Evolutionary conservation across 2,113 vertebrate species (phyloP).

Genomic region (Azemiops feae): DNA sequence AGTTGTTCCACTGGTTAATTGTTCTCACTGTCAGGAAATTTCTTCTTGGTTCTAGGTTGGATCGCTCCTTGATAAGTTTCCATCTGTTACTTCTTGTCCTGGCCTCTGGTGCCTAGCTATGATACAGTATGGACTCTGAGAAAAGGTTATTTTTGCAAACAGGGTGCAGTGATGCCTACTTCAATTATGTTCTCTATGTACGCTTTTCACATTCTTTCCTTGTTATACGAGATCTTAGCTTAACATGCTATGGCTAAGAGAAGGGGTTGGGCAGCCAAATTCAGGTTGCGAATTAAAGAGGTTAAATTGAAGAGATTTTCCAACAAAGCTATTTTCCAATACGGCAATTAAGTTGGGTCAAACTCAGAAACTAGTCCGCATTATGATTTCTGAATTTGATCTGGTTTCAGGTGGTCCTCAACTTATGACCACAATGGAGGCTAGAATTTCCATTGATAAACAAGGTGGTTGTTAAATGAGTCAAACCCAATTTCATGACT

Average conservation of each 20-base stretch:
- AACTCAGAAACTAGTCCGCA: rapidly evolving
- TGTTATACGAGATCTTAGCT: neutral
- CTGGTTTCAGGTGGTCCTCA: neutral
- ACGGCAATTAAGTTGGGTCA: neutral
- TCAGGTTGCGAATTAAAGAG: neutral
- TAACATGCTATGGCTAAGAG: neutral
- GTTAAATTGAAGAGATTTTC: neutral
- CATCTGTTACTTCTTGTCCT: too few species aligned
- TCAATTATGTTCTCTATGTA: neutral
- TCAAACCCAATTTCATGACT: neutral
- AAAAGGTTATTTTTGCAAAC: neutral
- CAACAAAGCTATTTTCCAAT: neutral
- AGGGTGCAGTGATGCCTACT: neutral
- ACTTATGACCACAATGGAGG: neutral
- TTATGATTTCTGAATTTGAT: neutral
- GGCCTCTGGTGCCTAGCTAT: neutral
- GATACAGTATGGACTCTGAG: neutral
- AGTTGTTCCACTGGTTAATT: too few species aligned
- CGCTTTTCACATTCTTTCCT: neutral
- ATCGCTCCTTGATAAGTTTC: too few species aligned
- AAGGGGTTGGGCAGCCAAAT: neutral
- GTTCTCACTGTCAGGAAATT: too few species aligned
- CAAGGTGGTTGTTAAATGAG: neutral
- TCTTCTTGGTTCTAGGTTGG: too few species aligned
- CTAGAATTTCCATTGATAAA: neutral